Conservation (phyloP, 2,113 vertebrate genomes). For the Herpetotheres cachinnans region DNA sequence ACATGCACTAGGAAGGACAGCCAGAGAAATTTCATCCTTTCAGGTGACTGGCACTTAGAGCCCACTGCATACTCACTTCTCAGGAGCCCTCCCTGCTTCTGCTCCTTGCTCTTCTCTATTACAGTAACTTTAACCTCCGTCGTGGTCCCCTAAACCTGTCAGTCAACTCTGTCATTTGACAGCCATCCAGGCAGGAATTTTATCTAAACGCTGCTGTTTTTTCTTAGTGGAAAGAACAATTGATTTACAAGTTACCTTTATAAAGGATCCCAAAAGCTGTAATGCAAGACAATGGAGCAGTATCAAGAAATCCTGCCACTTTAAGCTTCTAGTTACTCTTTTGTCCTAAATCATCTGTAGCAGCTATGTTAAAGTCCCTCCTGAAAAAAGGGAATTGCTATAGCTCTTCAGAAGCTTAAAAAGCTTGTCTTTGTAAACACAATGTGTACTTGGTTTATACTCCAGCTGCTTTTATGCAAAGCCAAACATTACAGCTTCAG, state of each 20-base stretch:
- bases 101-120: neutral
- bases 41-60: neutral
- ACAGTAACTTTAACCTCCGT: neutral
- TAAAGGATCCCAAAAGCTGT: neutral
- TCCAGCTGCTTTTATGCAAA: neutral
- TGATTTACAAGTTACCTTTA: neutral
- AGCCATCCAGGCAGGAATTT: neutral
- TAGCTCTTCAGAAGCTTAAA: neutral
- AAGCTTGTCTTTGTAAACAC: neutral
- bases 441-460: neutral
- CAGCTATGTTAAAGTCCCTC: neutral
- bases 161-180: neutral
- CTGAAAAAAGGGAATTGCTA: neutral
- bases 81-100: neutral
- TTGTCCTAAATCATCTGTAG: neutral
- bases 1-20: rapidly evolving
- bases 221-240: neutral
- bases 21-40: neutral
- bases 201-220: neutral
- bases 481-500: neutral
- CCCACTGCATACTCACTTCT: neutral
- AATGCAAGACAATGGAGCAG: neutral
- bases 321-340: neutral
- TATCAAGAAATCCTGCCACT: neutral
- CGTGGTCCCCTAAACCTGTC: neutral